These are phyloP conservation scores for Asarcornis scutulata DNA, from an alignment of 2,113 vertebrate genomes.

Conservation along the genomic window DNA sequence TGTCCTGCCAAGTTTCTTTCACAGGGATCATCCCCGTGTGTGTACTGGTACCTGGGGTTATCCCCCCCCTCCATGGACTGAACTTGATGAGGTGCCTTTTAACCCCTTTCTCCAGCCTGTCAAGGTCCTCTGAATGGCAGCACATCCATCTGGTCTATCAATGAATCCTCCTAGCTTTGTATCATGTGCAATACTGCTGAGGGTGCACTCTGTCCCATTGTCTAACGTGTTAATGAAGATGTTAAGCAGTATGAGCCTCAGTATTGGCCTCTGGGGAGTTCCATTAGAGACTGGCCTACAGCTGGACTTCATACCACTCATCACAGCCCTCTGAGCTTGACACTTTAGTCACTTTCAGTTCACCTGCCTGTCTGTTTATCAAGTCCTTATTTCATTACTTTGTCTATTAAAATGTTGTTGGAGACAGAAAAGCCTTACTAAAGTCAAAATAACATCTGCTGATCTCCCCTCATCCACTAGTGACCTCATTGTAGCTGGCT, in stretches of 20 bases:
- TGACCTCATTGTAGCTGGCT: not conserved
- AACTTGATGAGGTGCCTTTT: not conserved
- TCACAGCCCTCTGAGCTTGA: not conserved
- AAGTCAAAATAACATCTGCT: not conserved
- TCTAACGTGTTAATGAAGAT: not conserved
- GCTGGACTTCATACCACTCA: not conserved
- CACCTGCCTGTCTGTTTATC: not conserved
- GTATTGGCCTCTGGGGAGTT: not conserved
- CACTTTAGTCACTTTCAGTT: not conserved
- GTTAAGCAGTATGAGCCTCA: not conserved
- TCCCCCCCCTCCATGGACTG: not conserved
- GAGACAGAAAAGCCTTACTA: not conserved
- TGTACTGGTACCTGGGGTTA: not conserved
- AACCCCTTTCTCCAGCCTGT: not conserved
- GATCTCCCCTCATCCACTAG: not conserved
- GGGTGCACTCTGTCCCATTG: not conserved
- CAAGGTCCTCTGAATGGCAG: too few species aligned
- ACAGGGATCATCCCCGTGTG: not conserved
- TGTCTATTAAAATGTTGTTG: not conserved
- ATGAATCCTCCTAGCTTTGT: not conserved
- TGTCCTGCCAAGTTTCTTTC: not conserved
- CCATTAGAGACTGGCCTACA: not conserved
- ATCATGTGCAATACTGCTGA: not conserved
- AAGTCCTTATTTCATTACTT: not conserved
- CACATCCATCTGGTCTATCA: not conserved